Percentiles rank a stretch among this genome's conserved stretches.
Conservation (phyloP, 2,888 invertebrate genomes). For the Diabrotica balteata region DNA sequence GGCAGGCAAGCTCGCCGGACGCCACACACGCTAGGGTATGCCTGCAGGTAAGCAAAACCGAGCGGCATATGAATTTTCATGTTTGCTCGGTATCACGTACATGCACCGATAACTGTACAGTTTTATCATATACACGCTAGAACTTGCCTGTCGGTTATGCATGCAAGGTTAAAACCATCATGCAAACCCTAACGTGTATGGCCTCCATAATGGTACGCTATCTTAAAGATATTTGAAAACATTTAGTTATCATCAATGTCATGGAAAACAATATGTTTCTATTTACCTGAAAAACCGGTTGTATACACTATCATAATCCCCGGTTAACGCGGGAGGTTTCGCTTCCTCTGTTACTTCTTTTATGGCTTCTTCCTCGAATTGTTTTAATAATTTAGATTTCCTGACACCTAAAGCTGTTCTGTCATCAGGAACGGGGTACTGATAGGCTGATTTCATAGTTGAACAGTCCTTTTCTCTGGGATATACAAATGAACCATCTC, state of each 20-base stretch:
- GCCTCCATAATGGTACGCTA: no score
- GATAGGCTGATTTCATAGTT: conserved; percentile 51
- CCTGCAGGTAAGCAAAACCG: no score
- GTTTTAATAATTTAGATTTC: conserved; percentile 43
- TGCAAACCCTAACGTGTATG: no score
- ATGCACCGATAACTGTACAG: no score
- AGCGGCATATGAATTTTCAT: no score
- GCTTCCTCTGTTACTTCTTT: conserved; percentile 50
- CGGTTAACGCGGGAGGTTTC: conserved; percentile 43
- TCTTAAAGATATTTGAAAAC: no score
- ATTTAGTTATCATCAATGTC: not conserved
- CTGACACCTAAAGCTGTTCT: conserved; percentile 43
- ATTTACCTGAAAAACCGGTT: conserved; percentile 38
- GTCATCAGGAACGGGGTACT: conserved; percentile 42
- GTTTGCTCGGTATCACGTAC: no score
- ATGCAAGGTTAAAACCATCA: no score
- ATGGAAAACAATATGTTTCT: conserved; percentile 32
- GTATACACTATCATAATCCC: conserved; percentile 55
- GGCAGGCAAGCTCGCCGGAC: no score
- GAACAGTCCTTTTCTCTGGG: conserved; percentile 42
- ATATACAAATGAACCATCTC: conserved; percentile 45
- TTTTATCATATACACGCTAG: no score
- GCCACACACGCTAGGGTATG: no score
- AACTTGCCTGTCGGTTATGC: no score
- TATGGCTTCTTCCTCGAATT: conserved; percentile 49